Evolutionary conservation across 2,888 invertebrate genomes (phyloP), one percentile per base, ranked within the genome.

Genomic region (Amblyteles armatorius): DNA sequence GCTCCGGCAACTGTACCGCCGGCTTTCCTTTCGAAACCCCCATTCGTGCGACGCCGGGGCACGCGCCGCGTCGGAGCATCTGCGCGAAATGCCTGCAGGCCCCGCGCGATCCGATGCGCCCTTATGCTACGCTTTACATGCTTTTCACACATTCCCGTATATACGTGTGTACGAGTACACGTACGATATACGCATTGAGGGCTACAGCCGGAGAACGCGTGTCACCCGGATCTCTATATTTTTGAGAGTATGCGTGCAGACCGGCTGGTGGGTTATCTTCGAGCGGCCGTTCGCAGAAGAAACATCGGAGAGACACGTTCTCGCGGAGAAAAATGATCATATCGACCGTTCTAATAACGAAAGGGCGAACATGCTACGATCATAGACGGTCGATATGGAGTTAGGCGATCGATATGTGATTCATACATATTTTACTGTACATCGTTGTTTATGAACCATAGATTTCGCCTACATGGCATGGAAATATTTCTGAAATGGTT

Each of bases 61-160:
- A 92, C 92, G 92, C 91, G 92, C 90, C 92, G 84, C 63, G 71
- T 83, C 68, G 73, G 82, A 71, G 88, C 93, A 93, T 93, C 93
- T 93, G 93, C 90, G 85, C 85, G 67, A 87, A 89, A 82, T 73
- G 44, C 67, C 33, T 68, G 48, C 50, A 77, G 50, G 6, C 78
- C 55, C 13, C 50, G 57, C 29, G 44, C 78, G 78, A 78, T 79
- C 60, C 78, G 78, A 78, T 50, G 60, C 40, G 60, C 69, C 68
- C 60, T 50, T 69, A 69, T 68, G 44, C 71, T 48, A 40, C 55
- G 19, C 67, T 19, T 52, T 71, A 26, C 29, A 79, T 36, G 16
- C 83, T 40, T 72, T 80, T 19, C 52, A n/a, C 33, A 77, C 57
- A 69, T 60, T n/a, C n/a, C n/a, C 19, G 71, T 57, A 26, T 52